Percentiles rank a stretch among this genome's conserved stretches.
Conservation (phyloP, 2,888 invertebrate species). For the Zygaena filipendulae region DNA sequence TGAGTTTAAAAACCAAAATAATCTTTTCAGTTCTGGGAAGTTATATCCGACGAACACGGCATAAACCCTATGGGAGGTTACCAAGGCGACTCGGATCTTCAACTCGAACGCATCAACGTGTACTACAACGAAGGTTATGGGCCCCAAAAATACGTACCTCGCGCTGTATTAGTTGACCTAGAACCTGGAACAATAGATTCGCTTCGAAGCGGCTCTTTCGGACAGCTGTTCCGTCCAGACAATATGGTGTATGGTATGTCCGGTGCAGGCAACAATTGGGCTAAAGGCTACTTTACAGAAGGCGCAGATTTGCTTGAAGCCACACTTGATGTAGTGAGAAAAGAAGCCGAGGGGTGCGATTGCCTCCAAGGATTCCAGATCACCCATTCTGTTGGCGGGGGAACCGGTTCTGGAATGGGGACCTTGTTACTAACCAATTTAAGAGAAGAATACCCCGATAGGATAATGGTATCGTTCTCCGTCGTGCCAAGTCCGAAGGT, state of each 20-base stretch:
- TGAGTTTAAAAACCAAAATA: too few relatives aligned
- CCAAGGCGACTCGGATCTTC: slow-evolving; percentile 75
- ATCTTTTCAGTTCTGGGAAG: slow-evolving; percentile 86
- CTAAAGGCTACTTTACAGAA: slow-evolving; percentile 76
- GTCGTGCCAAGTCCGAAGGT: slow-evolving; percentile 79
- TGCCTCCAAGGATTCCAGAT: slow-evolving; percentile 73
- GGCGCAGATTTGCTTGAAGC: slow-evolving; percentile 73
- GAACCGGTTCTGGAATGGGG: slow-evolving; percentile 80
- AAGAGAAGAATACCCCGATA: slow-evolving; percentile 78
- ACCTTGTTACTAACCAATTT: slow-evolving; percentile 74
- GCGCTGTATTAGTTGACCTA: slow-evolving; percentile 44
- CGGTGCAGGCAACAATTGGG: slow-evolving; percentile 71
- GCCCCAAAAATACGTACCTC: slow-evolving; percentile 38
- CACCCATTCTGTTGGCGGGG: slow-evolving; percentile 76
- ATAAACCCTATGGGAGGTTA: slow-evolving; percentile 69
- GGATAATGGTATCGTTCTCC: slow-evolving; percentile 75
- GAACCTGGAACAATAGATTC: slow-evolving; percentile 69
- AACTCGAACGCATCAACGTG: slow-evolving; percentile 79
- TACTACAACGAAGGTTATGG: slow-evolving; percentile 76
- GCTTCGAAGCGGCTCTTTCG: slow-evolving; percentile 72
- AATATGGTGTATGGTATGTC: slow-evolving; percentile 73
- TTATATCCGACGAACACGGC: slow-evolving; percentile 83
- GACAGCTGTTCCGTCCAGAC: slow-evolving; percentile 76
- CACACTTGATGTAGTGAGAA: slow-evolving; percentile 62
- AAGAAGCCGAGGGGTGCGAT: slow-evolving; percentile 74